phyloP scores from a whole-genome alignment of 1,140 invertebrate species.

The Drosophila rufa region DNA sequence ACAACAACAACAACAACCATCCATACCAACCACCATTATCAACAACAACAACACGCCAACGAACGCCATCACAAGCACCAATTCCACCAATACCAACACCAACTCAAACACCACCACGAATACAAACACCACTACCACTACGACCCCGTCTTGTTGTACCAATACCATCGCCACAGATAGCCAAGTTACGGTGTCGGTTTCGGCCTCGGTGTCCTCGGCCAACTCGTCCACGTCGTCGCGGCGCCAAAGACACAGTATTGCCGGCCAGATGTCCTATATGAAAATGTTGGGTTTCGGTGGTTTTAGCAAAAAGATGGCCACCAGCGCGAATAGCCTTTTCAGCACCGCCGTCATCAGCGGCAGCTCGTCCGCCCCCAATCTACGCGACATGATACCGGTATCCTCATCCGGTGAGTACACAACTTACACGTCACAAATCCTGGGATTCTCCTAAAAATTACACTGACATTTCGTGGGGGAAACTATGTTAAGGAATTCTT shows the following conservation, averaged over 20 bases:
- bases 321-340: slow-evolving; percentile 93
- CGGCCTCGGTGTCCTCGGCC: slow-evolving; percentile 76
- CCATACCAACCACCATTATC: slow-evolving; percentile 11
- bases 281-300: slow-evolving; percentile 92
- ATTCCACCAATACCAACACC: slow-evolving; percentile 28
- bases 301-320: slow-evolving; percentile 89
- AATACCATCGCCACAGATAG: slow-evolving; percentile 82
- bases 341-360: slow-evolving; percentile 97
- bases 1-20: slow-evolving; percentile 13
- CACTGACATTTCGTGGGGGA: too few relatives aligned
- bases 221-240: slow-evolving; percentile 87
- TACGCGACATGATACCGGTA: slow-evolving; percentile 93
- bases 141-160: slow-evolving; percentile 56
- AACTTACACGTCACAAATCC: neutral
- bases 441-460: too few relatives aligned
- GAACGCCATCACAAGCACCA: neutral
- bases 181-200: slow-evolving; percentile 75
- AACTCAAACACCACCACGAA: slow-evolving; percentile 28
- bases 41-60: slow-evolving; percentile 13
- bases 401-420: slow-evolving; percentile 89
- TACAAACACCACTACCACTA: slow-evolving; percentile 41
- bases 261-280: slow-evolving; percentile 96
- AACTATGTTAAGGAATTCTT: neutral
- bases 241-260: slow-evolving; percentile 96
- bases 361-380: slow-evolving; percentile 95